Base-by-base conservation (phyloP, 2,797 vertebrate species). In the Leucoraja ocellata region DNA sequence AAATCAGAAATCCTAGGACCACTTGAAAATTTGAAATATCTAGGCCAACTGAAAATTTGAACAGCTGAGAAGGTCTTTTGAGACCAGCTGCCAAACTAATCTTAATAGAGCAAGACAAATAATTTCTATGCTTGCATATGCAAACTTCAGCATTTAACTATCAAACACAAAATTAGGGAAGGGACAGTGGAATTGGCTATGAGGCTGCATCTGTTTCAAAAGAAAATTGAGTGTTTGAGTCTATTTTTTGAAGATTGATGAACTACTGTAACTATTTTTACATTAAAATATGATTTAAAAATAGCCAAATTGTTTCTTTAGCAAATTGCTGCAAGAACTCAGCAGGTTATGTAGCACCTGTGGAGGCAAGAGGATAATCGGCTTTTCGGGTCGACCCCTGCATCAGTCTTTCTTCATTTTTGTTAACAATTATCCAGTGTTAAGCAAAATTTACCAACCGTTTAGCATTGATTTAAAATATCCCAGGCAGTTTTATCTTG, bases 71-170 rank as follows among this genome's bases (percentile, higher is more conserved):
- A 88, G 94, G 93, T 97, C 96, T 96, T 96, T 93, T 58, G 96
- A 97, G 97, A 97, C 95, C 93, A 94, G 94, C 97, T 98, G 97
- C 97, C 97, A 98, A 97, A 95, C 93, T 94, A 96, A 95, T 97
- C 95, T 95, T 95, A 95, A 95, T 97, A 96, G 95, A 96, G 95
- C 96, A 95, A 96, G 94, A 96, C 94, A 97, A 97, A 96, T 96
- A 96, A 94, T 93, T 94, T 95, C 95, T 94, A 94, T 93, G 94
- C 93, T 94, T 39, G 93, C 94, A 94, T 94, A 95, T 94, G 94
- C 94, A 95, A 90, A 93, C 93, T 94, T 96, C 93, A 93, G 63
- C 71, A 13, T 23, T 73, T 54, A 76, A 28, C 23, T 76, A 54
- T 58, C 71, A 76, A 91, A 92, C 36, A 76, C 9, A 76, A 76